Conservation (phyloP, 1,140 invertebrate genomes). For the Drosophila varians region DNA sequence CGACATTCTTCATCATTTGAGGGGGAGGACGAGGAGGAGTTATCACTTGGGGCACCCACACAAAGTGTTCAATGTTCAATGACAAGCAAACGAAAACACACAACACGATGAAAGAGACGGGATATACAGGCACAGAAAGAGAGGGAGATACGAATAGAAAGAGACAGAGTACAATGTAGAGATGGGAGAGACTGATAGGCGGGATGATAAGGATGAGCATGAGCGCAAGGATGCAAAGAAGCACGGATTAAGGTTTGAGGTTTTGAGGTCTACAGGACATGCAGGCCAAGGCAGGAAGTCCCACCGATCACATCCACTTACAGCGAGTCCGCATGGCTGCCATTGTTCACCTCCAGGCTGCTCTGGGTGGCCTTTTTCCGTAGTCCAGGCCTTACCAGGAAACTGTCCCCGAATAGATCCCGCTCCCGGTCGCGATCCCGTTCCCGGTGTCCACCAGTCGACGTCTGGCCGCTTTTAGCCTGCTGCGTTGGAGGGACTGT, state of each 20-base stretch:
- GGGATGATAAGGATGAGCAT: conserved; percentile 51
- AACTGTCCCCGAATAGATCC: conserved; percentile 66
- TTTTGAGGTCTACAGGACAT: conserved; percentile 33
- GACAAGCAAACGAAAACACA: conserved; percentile 75
- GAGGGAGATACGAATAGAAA: conserved; percentile 19
- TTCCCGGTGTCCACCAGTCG: conserved; percentile 46
- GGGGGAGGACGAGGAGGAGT: conserved; percentile 66
- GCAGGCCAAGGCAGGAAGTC: conserved; percentile 29
- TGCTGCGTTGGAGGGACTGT: conserved; percentile 77
- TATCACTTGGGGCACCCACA: conserved; percentile 73
- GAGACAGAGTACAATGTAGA: conserved; percentile 46
- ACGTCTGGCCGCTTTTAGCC: conserved; percentile 54
- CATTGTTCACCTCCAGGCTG: conserved; percentile 74
- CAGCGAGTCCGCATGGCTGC: conserved; percentile 76
- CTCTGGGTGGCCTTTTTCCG: conserved; percentile 51
- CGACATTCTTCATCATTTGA: conserved; percentile 78
- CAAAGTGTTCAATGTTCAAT: conserved; percentile 69
- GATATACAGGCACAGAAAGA: conserved; percentile 28
- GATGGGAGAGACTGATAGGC: conserved; percentile 14
- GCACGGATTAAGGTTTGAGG: conserved; percentile 25
- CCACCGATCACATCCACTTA: conserved; percentile 57
- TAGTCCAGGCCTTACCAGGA: conserved; percentile 31
- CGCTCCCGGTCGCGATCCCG: conserved; percentile 56
- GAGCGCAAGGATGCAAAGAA: conserved; percentile 32
- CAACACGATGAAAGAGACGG: conserved; percentile 43